These are phyloP conservation scores for Amphimallon solstitiale DNA, from an alignment of 2,888 invertebrate genomes.

Conservation along the genomic window DNA sequence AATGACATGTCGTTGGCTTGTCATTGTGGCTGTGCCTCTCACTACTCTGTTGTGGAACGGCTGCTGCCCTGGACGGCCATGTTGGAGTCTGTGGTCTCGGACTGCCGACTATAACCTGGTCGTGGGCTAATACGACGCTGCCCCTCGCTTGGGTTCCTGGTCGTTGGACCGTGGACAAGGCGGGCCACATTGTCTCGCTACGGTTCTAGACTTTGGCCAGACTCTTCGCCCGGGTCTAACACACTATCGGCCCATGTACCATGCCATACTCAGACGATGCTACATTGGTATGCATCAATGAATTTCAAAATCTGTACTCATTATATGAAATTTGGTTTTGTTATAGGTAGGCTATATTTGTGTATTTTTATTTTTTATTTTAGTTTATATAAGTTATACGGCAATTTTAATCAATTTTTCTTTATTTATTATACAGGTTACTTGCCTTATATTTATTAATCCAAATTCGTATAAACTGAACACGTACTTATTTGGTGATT, in stretches of 20 bases:
- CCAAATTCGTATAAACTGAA: too few species aligned
- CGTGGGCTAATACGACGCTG: constrained; percentile 49
- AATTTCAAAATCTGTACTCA: constrained; percentile 46
- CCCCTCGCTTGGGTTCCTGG: constrained; percentile 51
- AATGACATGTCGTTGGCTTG: constrained; percentile 56
- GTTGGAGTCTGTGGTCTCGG: constrained; percentile 58
- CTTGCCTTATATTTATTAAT: too few species aligned
- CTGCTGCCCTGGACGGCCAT: constrained; percentile 54
- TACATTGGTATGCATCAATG: constrained; percentile 49
- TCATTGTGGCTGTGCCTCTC: constrained; percentile 63
- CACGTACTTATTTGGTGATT: too few species aligned
- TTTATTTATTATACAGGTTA: constrained; percentile 5
- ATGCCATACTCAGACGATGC: constrained; percentile 46
- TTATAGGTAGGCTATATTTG: constrained; percentile 48
- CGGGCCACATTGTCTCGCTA: constrained; percentile 49
- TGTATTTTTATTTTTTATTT: constrained; percentile 46
- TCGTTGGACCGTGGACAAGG: constrained; percentile 51
- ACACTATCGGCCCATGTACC: constrained; percentile 45
- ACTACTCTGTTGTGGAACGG: constrained; percentile 45
- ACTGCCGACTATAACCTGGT: constrained; percentile 52
- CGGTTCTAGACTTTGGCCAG: constrained; percentile 44
- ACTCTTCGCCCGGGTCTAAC: constrained; percentile 44
- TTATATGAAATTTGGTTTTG: constrained; percentile 46
- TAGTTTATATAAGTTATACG: constrained; percentile 38
- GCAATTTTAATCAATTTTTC: constrained; percentile 17